Conservation (phyloP, 2,113 vertebrate species). For the Podilymbus podiceps region DNA sequence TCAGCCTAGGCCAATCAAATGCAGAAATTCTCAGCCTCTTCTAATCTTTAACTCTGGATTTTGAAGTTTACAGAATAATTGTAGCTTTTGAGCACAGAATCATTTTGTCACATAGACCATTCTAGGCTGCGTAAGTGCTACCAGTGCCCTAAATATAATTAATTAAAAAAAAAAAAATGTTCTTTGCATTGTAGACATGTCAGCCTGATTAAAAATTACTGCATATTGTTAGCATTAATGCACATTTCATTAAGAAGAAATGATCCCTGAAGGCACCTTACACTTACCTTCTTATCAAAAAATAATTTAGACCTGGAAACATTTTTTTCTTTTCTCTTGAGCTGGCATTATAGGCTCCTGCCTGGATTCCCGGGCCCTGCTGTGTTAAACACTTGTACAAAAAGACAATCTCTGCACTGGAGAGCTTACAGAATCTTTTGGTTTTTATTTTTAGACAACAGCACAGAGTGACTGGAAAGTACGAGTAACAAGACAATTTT, state of each 20-base stretch:
- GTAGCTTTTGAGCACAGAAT: conserved; percentile 22
- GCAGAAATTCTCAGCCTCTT: conserved; percentile 1
- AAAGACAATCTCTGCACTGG: background rate
- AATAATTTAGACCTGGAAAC: background rate
- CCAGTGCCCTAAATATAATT: background rate
- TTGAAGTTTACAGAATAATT: conserved; percentile 52
- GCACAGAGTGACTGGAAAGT: background rate
- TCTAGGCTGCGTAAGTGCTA: background rate
- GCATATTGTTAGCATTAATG: background rate
- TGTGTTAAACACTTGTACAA: background rate
- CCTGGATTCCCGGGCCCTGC: background rate
- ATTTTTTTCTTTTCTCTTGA: background rate
- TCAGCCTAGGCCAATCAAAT: conserved; percentile 14
- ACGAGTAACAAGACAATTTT: background rate
- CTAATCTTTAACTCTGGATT: conserved; percentile 25
- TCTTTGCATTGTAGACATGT: background rate
- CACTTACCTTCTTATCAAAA: background rate
- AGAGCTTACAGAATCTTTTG: background rate
- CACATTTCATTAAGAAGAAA: background rate
- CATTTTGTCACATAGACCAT: background rate
- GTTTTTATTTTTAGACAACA: conserved; percentile 33
- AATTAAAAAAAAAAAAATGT: background rate
- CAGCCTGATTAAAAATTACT: conserved; percentile 20
- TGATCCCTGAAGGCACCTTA: background rate
- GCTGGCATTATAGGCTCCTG: background rate